Evolutionary conservation across 37 sponge, comb jelly and placozoan genomes (phyloP).

Genomic region (Halisarca cf. caerulea): DNA sequence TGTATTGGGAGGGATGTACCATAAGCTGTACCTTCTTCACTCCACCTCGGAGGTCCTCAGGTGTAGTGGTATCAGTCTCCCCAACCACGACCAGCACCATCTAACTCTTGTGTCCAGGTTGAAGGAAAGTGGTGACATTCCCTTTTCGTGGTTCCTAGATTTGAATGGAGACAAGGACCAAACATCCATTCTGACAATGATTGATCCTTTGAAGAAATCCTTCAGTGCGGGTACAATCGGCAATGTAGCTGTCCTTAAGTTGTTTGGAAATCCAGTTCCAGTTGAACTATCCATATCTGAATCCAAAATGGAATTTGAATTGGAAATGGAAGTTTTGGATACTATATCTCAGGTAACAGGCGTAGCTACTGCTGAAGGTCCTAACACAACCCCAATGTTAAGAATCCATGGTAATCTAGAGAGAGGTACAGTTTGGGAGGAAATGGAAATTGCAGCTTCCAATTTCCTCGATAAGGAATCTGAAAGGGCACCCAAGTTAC

Average conservation of each 20-base stretch:
- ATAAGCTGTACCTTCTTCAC: background rate
- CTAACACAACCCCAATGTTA: background rate
- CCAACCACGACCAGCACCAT: background rate
- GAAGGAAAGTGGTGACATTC: background rate
- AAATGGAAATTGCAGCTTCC: background rate
- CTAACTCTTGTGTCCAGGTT: background rate
- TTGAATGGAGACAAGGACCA: background rate
- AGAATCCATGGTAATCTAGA: background rate
- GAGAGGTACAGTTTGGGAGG: background rate
- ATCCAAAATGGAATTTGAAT: background rate
- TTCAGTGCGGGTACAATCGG: background rate
- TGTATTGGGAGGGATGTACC: background rate
- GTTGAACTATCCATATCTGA: background rate
- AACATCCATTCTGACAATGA: background rate
- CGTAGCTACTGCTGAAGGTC: background rate
- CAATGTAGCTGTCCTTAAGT: background rate
- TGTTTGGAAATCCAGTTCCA: background rate
- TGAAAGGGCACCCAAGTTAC: background rate
- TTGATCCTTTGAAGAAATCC: background rate
- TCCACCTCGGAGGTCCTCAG: background rate
- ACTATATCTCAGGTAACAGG: background rate
- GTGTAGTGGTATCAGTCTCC: no score
- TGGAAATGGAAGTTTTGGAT: background rate
- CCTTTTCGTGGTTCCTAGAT: background rate
- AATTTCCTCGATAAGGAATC: background rate